These are phyloP conservation scores for Calephelis virginiensis DNA, from an alignment of 1,140 invertebrate genomes.

Conservation along the genomic window DNA sequence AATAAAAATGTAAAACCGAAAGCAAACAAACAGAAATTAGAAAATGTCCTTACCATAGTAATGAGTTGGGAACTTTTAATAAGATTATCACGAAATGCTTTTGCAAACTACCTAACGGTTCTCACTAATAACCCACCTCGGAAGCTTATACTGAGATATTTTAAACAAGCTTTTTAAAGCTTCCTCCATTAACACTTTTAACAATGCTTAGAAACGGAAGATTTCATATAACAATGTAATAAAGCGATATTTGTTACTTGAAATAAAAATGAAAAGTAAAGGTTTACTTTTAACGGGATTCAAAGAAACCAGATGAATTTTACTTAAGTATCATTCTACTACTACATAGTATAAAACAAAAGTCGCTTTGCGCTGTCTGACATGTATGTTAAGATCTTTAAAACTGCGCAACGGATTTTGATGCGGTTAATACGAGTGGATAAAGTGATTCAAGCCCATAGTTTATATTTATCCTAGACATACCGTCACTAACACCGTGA, in stretches of 20 bases:
- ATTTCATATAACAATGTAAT: constrained; percentile 5
- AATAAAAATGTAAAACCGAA: neutral
- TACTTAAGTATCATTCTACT: too few relatives aligned
- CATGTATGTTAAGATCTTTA: too few relatives aligned
- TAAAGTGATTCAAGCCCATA: too few relatives aligned
- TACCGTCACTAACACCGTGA: too few relatives aligned
- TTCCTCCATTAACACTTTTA: neutral
- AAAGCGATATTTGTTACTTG: neutral
- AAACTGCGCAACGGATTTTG: too few relatives aligned
- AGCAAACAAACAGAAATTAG: constrained; percentile 3
- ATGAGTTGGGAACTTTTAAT: constrained; percentile 17
- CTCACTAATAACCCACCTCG: constrained; percentile 4
- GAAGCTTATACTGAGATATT: constrained; percentile 8
- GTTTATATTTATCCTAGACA: too few relatives aligned
- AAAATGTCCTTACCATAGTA: constrained; percentile 15
- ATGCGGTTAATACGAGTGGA: too few relatives aligned
- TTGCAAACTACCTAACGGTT: neutral
- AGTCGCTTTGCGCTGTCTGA: too few relatives aligned
- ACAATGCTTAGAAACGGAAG: neutral
- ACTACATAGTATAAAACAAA: too few relatives aligned
- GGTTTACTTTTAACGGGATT: too few relatives aligned
- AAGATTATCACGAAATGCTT: constrained; percentile 13
- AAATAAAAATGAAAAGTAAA: neutral
- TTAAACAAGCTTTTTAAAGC: constrained; percentile 8
- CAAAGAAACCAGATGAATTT: too few relatives aligned